phyloP scores from a whole-genome alignment of 2,888 invertebrate genomes.

The Acanthococcus lagerstroemiae region DNA sequence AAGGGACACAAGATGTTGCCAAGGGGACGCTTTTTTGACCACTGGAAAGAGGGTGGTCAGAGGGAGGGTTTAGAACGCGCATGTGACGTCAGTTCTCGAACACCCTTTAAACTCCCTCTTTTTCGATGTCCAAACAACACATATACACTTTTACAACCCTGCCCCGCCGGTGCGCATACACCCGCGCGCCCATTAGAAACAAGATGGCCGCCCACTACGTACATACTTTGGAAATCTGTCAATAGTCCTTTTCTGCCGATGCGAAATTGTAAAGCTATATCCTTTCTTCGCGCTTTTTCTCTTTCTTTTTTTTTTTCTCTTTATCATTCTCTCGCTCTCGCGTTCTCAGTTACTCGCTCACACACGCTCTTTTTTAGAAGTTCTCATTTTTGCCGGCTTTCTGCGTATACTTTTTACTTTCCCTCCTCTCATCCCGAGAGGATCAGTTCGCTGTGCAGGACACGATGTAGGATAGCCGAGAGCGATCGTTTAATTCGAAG shows the following conservation, averaged over 20 bases:
- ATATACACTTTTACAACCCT: constrained; percentile 18
- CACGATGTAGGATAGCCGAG: not conserved
- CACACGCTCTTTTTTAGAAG: not conserved
- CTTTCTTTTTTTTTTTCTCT: constrained; percentile 2
- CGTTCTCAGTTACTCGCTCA: not conserved
- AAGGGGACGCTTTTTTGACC: constrained; percentile 31
- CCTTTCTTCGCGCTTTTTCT: not conserved
- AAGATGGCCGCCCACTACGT: constrained; percentile 30
- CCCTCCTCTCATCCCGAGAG: too few relatives aligned
- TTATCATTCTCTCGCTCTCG: not conserved
- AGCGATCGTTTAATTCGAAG: not conserved
- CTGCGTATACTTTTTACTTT: constrained; percentile 3
- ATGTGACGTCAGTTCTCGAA: constrained; percentile 30
- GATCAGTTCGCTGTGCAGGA: too few relatives aligned
- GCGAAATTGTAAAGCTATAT: constrained; percentile 7
- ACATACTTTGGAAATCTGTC: constrained; percentile 24
- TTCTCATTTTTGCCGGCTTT: not conserved
- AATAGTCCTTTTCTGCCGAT: constrained; percentile 25
- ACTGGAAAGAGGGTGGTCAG: constrained; percentile 30
- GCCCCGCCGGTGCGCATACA: constrained; percentile 5
- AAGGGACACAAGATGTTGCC: constrained; percentile 29
- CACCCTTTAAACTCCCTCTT: constrained; percentile 29
- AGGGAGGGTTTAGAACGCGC: constrained; percentile 30
- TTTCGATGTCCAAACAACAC: constrained; percentile 30
- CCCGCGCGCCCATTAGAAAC: constrained; percentile 28